Base-by-base conservation (phyloP, 2,888 invertebrate genomes). In the Xestia ashworthii region DNA sequence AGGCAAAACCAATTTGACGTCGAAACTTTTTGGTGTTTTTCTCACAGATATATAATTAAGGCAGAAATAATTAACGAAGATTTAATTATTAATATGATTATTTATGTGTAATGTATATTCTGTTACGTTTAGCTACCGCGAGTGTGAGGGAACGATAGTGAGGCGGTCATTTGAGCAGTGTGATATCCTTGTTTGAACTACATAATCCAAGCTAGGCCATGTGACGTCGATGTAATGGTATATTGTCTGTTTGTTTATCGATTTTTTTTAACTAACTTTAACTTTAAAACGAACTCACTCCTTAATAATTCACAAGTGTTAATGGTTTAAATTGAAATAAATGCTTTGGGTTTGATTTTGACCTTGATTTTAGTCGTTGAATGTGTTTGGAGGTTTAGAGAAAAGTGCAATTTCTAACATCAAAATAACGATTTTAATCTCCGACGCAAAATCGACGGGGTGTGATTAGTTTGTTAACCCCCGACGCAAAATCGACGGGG, bases 121-220 rank as follows among this genome's bases (percentile, higher is more conserved):
- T 53, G 60, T 53, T 60, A 77, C 83, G 81, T 75, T 81, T 76
- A 19, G 41, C 62, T 76, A 58, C 46, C 71, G 68, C 77, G 79
- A 78, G 66, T 66, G 77, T 73, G 77, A 44, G 64, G 75, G 70
- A 74, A 81, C 80, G 67, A 86, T 71, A 72, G 77, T 78, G 76
- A n/a, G 78, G 64, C 70, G 53, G 77, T 64, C 71, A 83, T 68
- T 71, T 69, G 68, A 82, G 78, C 22, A 74, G 78, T 71, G 38
- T 48, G 83, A 80, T 88, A 88, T 87, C 87, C 87, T 87, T 76
- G 74, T 82, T 80, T 80, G 77, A 83, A 79, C 88, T 76, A 79
- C 80, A 79, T 82, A 46, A 72, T 64, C 67, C 76, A 71, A 77
- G 74, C 79, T 79, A 76, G 74, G 75, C 65, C 66, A 69, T 71